These are phyloP conservation scores for Gambelia wislizenii DNA, from an alignment of 2,797 vertebrate species.

Conservation along the genomic window DNA sequence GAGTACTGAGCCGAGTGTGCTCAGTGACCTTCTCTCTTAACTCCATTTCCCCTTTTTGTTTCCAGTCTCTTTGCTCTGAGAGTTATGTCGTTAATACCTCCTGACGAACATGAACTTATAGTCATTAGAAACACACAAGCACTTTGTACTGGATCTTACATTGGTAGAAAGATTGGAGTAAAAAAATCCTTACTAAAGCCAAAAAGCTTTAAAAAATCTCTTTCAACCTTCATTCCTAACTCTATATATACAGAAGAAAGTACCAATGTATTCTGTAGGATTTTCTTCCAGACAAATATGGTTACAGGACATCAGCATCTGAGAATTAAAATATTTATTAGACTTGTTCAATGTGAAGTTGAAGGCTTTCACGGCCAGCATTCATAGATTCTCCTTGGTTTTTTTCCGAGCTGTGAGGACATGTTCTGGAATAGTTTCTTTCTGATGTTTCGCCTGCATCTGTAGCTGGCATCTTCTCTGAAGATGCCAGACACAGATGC, in stretches of 20 bases:
- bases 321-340: not conserved
- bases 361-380: no score
- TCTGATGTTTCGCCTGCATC: no score
- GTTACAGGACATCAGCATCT: not conserved
- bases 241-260: not conserved
- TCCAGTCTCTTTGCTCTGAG: constrained; percentile 11
- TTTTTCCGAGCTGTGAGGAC: no score
- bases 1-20: not conserved
- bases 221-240: not conserved
- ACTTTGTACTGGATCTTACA: not conserved
- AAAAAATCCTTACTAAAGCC: not conserved
- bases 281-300: not conserved
- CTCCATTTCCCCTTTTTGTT: constrained; percentile 28
- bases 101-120: not conserved
- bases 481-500: no score
- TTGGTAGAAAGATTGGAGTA: not conserved
- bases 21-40: constrained; percentile 37
- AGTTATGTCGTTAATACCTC: not conserved
- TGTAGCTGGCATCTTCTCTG: no score
- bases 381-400: no score
- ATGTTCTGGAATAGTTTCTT: no score
- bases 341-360: no score
- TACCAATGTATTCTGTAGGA: not conserved
- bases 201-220: not conserved
- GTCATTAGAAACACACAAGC: not conserved